Evolutionary conservation across 2,113 vertebrate species (phyloP).

Genomic region (Oreochromis spilurus): DNA sequence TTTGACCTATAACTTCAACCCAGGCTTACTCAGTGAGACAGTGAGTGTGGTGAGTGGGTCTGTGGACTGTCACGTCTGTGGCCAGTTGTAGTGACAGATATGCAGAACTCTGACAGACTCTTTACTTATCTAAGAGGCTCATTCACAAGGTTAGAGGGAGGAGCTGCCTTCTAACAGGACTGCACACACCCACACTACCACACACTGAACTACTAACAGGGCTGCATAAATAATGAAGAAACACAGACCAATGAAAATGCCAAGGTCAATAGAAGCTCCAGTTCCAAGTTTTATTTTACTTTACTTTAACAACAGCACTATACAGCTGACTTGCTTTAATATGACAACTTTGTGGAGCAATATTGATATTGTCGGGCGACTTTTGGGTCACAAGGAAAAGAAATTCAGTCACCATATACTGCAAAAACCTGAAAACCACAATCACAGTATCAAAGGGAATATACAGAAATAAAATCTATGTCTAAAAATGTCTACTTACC

Average conservation of each 20-base stretch:
- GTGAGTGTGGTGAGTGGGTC: not conserved
- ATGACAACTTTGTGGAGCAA: not conserved
- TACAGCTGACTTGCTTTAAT: not conserved
- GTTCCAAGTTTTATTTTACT: not conserved
- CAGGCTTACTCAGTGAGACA: not conserved
- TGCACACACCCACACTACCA: constrained; percentile 21
- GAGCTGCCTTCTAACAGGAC: not conserved
- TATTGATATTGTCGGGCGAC: not conserved
- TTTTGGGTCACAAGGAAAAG: not conserved
- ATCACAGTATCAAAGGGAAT: not conserved
- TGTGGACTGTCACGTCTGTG: not conserved
- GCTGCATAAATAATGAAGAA: not conserved
- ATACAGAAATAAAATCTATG: not conserved
- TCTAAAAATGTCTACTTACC: constrained; percentile 65
- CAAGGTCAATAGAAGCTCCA: not conserved
- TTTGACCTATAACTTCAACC: not conserved
- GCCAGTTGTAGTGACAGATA: constrained; percentile 39
- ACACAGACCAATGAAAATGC: not conserved
- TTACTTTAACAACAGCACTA: not conserved
- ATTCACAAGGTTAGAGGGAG: constrained; percentile 35
- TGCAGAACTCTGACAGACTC: not conserved
- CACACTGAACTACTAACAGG: not conserved
- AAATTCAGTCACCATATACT: not conserved
- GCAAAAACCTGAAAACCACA: not conserved
- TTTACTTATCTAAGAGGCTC: constrained; percentile 51